Evolutionary conservation across 2,888 invertebrate species (phyloP).

Genomic region (Dryadula phaetusa): DNA sequence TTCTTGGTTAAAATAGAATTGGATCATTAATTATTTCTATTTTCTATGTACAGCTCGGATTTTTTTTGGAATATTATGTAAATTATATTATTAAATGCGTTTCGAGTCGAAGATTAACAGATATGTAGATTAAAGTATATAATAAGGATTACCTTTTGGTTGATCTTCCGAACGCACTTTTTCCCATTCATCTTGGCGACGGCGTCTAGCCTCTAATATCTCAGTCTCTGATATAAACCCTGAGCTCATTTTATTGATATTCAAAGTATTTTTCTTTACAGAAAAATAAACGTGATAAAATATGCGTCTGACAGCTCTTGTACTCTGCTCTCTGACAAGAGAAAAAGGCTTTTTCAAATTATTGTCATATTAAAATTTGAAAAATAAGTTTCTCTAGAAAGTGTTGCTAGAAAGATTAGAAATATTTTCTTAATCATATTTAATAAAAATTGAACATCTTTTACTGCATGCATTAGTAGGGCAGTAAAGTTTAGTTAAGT

Average conservation of each 20-base stretch:
- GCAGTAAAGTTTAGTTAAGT: too few relatives aligned
- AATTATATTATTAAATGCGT: not conserved
- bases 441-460: too few relatives aligned
- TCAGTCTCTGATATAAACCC: constrained; percentile 96
- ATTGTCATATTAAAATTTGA: constrained; percentile 3
- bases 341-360: not conserved
- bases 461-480: too few relatives aligned
- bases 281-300: constrained; percentile 12
- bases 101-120: not conserved
- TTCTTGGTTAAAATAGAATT: not conserved
- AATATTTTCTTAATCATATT: too few relatives aligned
- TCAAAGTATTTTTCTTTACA: not conserved
- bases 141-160: constrained; percentile 88
- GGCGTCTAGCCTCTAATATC: constrained; percentile 90
- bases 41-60: not conserved
- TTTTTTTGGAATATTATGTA: not conserved
- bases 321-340: not conserved
- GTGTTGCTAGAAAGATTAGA: too few relatives aligned
- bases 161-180: constrained; percentile 95
- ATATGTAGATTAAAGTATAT: not conserved
- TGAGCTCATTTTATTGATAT: constrained; percentile 88
- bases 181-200: constrained; percentile 98
- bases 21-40: not conserved
- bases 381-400: too few relatives aligned
- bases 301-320: constrained; percentile 7